Base-by-base conservation (phyloP, 1,140 invertebrate genomes). In the Schlechtendalia chinensis region DNA sequence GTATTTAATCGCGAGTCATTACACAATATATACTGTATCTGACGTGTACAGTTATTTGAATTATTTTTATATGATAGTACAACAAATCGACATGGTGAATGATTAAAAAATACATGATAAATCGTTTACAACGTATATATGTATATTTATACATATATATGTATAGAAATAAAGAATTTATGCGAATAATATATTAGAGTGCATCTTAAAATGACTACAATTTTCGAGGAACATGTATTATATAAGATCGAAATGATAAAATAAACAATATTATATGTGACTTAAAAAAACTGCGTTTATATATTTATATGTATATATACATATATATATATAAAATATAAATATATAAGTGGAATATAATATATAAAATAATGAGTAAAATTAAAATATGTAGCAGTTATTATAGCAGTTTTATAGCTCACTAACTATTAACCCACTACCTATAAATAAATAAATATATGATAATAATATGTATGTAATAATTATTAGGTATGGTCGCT, bases 381-480 rank as follows among this genome's bases (percentile, higher is more conserved):
- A 67, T 67, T 12, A 22, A 67, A 67, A n/a, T 67, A 12, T 47
- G 45, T 67, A 67, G 65, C 65, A n/a, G 65, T 47, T 67, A 67
- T 32, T 67, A 67, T 67, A 67, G 39, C n/a, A 45, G 65, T 47
- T 67, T 47, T 65, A 39, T 67, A 67, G 39, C 39, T n/a, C 22
- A 67, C n/a, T 67, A 19, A 32, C 65, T 67, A 67, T 22, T 45
- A 39, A 39, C n/a, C 11, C 65, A n/a, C 39, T n/a, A n/a, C n/a
- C n/a, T n/a, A n/a, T n/a, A n/a, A 14, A 17, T 39, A 65, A 27
- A 27, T 27, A 4, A n/a, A n/a, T 39, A 67, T 67, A 17, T 8
- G 32, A 39, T 39, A 39, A 39, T 45, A 29, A 45, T 39, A 8
- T 39, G 32, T 45, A 67, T 67, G 63, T 47, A 67, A n/a, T 67